These are phyloP conservation scores for Agrochola macilenta DNA, from an alignment of 2,888 invertebrate genomes.

Conservation along the genomic window DNA sequence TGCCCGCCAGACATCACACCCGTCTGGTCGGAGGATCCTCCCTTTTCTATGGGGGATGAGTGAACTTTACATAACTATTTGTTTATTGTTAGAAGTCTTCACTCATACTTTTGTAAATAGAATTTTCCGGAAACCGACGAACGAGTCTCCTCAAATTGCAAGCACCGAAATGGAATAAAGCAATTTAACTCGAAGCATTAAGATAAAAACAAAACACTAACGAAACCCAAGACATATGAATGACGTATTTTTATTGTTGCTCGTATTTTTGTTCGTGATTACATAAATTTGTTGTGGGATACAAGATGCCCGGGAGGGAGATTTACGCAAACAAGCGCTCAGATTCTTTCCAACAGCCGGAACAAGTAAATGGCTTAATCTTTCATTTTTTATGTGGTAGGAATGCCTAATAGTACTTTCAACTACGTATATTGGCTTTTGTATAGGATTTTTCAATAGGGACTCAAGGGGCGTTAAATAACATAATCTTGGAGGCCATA, in stretches of 20 bases:
- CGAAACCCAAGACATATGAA: constrained; percentile 57
- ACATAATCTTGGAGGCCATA: no score
- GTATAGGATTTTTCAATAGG: no score
- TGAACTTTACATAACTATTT: no score
- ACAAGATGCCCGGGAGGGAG: constrained; percentile 62
- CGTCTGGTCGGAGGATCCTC: no score
- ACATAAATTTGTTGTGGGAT: constrained; percentile 68
- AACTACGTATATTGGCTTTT: constrained; percentile 2
- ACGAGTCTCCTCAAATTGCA: background rate
- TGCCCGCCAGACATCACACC: no score
- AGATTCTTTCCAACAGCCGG: constrained; percentile 62
- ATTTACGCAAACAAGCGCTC: constrained; percentile 70
- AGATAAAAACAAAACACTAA: constrained; percentile 28
- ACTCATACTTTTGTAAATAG: constrained; percentile 5
- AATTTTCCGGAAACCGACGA: background rate
- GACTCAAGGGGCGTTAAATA: no score
- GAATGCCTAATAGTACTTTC: constrained; percentile 57
- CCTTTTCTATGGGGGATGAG: no score
- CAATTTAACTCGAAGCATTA: constrained; percentile 19
- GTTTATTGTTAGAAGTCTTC: background rate
- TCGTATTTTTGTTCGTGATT: constrained; percentile 71
- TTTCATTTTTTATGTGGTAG: constrained; percentile 70
- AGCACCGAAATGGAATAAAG: constrained; percentile 24
- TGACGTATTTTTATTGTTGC: constrained; percentile 68
- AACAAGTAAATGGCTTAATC: constrained; percentile 69